Conservation (phyloP, 2,113 vertebrate species). For the Nanorana parkeri region DNA sequence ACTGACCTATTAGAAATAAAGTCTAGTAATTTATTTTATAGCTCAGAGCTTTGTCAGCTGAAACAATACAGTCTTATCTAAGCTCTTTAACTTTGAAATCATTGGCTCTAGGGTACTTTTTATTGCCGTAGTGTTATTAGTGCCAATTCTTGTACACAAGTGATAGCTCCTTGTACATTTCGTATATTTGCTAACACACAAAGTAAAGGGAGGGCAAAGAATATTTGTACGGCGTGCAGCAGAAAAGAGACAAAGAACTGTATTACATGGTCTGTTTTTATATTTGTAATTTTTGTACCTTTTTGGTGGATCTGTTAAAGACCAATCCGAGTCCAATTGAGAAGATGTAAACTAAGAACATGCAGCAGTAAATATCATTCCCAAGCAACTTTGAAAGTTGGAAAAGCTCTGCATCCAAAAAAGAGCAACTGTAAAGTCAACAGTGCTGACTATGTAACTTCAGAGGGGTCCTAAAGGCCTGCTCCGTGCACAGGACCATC, state of each 20-base stretch:
- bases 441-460: no score
- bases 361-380: no score
- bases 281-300: neutral
- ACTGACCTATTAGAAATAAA: slow-evolving; percentile 59
- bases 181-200: neutral
- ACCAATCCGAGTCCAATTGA: no score
- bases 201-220: neutral
- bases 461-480: no score
- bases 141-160: slow-evolving; percentile 40
- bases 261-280: neutral
- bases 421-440: no score
- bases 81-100: slow-evolving; percentile 57
- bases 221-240: neutral
- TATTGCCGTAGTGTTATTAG: slow-evolving; percentile 49
- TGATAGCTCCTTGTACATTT: slow-evolving; percentile 37
- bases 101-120: slow-evolving; percentile 55
- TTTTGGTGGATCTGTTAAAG: no score
- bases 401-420: no score
- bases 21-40: slow-evolving; percentile 58
- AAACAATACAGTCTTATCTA: slow-evolving; percentile 57
- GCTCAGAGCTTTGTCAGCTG: slow-evolving; percentile 57
- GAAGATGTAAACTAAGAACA: no score
- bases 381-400: no score
- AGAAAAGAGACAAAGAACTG: neutral
- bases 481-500: no score